Base-by-base conservation (phyloP, 2,113 vertebrate genomes). In the Cichladusa arquata region DNA sequence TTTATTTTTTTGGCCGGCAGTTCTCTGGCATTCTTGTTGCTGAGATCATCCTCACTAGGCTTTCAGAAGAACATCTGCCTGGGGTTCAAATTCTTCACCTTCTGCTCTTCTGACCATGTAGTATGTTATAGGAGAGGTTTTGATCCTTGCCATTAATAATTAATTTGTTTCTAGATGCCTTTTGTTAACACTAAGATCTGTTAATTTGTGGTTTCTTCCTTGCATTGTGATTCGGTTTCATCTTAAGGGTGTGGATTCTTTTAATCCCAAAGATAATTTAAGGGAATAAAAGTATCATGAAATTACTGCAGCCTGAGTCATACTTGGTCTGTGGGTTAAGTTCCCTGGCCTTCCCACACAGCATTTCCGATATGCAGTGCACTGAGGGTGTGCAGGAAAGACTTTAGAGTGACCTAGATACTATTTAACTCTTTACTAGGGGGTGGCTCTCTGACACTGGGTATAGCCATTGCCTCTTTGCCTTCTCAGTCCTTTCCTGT, bases 281-380 rank as follows among this genome's bases (percentile, higher is more conserved):
- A 78, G 72, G 93, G 60, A 74, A 64, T 73, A 92, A 58, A 94
- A 81, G 54, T 66, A 81, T 88, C 83, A 71, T 71, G 91, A 74
- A 83, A 78, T 92, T 94, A 44, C 87, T 95, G 70, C 86, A 73
- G 65, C 88, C 57, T 90, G 96, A 96, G 56, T 96, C 80, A 93
- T 90, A 87, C 65, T 93, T 90, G 90, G 74, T 96, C 85, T 94
- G 44, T 79, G 93, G 79, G 95, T 87, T 93, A 81, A 80, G 84
- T 83, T 97, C 91, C 80, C 53, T 88, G 74, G 69, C 82, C 89
- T 95, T 95, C 94, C 92, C 91, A 97, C 95, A 89, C 97, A 82
- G 89, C 28, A 1, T 93, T 97, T 97, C 95, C 71, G 69, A 91
- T 92, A 87, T 1, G 44, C 87, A 93, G 42, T 7, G 88, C 92